These are phyloP conservation scores for Linnaemya vulpina DNA, from an alignment of 2,888 invertebrate genomes.

Conservation along the genomic window DNA sequence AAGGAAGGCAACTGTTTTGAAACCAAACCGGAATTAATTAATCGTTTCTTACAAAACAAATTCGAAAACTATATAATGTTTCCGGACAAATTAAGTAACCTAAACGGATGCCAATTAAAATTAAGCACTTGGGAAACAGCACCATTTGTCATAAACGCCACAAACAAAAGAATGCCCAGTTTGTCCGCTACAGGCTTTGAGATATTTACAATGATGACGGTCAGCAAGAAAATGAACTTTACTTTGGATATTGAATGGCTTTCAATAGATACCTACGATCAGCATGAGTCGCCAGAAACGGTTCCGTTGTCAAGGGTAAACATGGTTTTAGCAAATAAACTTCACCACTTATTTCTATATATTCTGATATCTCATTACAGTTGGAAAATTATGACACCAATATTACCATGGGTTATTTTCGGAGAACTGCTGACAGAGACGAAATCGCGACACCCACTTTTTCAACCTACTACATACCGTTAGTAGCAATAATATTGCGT, in stretches of 20 bases:
- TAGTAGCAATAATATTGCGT: constrained; percentile 73
- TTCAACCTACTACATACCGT: constrained; percentile 74
- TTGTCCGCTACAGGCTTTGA: constrained; percentile 72
- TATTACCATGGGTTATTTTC: constrained; percentile 75
- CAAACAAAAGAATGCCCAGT: constrained; percentile 12
- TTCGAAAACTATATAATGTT: constrained; percentile 74
- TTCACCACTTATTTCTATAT: background rate
- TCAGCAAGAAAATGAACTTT: constrained; percentile 75
- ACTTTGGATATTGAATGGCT: constrained; percentile 65
- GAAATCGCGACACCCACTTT: constrained; percentile 73
- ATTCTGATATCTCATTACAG: constrained; percentile 13
- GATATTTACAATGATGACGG: constrained; percentile 71
- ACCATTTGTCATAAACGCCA: constrained; percentile 53
- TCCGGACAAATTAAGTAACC: constrained; percentile 75
- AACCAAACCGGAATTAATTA: constrained; percentile 72
- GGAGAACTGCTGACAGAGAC: constrained; percentile 64
- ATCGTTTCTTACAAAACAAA: constrained; percentile 71
- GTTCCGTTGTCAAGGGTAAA: constrained; percentile 23
- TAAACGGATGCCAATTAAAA: constrained; percentile 73
- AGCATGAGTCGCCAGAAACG: constrained; percentile 6
- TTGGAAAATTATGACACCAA: constrained; percentile 68
- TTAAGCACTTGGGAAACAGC: constrained; percentile 66
- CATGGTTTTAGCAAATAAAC: background rate
- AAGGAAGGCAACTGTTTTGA: constrained; percentile 72
- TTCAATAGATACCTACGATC: constrained; percentile 33